Conservation (phyloP, 1,140 invertebrate species). For the Zaprionus vittiger region DNA sequence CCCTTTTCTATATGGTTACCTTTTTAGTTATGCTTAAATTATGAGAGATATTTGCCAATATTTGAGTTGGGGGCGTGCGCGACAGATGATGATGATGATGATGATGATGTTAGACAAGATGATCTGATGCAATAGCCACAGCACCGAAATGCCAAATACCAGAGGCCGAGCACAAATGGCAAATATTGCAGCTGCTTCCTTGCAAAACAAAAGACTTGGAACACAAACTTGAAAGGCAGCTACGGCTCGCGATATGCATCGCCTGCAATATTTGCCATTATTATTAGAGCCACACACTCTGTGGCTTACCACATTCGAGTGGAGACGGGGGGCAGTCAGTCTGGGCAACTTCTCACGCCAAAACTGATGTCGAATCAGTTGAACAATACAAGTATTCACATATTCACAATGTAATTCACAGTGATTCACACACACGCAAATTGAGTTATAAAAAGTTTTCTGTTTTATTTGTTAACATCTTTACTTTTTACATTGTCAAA, state of each 20-base stretch:
- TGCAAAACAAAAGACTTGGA: slow-evolving; percentile 71
- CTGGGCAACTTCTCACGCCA: slow-evolving; percentile 10
- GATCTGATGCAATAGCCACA: neutral
- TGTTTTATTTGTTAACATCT: slow-evolving; percentile 2
- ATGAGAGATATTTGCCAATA: slow-evolving; percentile 1
- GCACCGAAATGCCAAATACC: slow-evolving; percentile 22
- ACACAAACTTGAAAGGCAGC: slow-evolving; percentile 57
- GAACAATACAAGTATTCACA: slow-evolving; percentile 49
- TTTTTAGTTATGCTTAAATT: slow-evolving; percentile 1
- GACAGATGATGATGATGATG: neutral
- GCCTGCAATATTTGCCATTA: slow-evolving; percentile 38
- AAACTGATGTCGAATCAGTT: neutral
- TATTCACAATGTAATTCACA: slow-evolving; percentile 43
- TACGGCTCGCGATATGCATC: slow-evolving; percentile 16
- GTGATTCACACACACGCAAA: slow-evolving; percentile 55
- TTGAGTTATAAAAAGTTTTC: slow-evolving; percentile 51
- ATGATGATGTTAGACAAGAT: neutral
- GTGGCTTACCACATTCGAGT: neutral
- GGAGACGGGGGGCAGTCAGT: neutral
- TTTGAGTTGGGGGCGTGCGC: slow-evolving; percentile 20
- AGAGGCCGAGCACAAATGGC: slow-evolving; percentile 19
- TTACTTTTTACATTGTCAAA: slow-evolving; percentile 4
- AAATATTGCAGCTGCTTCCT: slow-evolving; percentile 27
- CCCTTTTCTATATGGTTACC: slow-evolving; percentile 3
- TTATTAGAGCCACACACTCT: slow-evolving; percentile 25